These are phyloP conservation scores for Oscheius sp. DNA, from an alignment of 2,888 invertebrate species.

Conservation along the genomic window DNA sequence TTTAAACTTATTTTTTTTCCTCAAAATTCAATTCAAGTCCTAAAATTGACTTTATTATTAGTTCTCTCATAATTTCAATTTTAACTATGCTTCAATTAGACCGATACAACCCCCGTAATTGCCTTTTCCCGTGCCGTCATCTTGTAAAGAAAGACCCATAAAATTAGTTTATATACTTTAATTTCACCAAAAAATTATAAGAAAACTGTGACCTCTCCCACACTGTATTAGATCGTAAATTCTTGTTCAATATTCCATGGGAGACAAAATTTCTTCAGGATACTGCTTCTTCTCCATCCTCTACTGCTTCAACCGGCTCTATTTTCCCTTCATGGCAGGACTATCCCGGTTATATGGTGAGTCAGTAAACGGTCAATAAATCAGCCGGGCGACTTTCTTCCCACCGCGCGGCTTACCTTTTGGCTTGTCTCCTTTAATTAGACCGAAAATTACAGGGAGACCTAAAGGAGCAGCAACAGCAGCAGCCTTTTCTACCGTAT, in stretches of 20 bases:
- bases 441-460: neutral
- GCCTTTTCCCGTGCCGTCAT: no score
- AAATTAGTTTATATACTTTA: neutral
- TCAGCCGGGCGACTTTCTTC: neutral
- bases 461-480: neutral
- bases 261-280: neutral
- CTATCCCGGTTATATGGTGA: constrained; percentile 20
- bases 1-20: no score
- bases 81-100: no score
- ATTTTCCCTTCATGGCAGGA: neutral
- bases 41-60: no score
- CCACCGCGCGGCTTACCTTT: neutral
- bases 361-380: constrained; percentile 14
- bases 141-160: no score
- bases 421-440: neutral
- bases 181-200: neutral
- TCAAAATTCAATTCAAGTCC: no score
- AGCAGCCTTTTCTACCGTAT: neutral
- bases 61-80: no score
- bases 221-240: no score
- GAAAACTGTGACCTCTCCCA: no score
- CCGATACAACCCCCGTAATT: no score
- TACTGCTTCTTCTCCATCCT: neutral
- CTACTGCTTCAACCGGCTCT: neutral
- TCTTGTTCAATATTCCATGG: neutral